Base-by-base conservation (phyloP, 2,888 invertebrate genomes). In the Andrena praecox region DNA sequence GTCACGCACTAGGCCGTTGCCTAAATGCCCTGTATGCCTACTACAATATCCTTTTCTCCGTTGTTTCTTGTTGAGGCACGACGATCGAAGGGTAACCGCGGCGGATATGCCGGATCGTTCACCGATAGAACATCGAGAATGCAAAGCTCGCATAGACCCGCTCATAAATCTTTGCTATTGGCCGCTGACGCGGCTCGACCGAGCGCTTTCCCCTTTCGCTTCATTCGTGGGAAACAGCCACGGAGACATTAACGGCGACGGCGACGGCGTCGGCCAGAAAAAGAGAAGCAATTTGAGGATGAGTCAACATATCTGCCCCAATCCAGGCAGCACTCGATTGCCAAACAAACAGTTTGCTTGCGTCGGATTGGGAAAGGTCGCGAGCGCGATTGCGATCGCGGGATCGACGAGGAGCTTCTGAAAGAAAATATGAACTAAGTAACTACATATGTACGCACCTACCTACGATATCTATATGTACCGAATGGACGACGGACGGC, bases 101-200 rank as follows among this genome's bases (percentile, higher is more conserved):
- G 54, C 20, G 31, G 4, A n/a, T 4, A 12, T 12, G 7, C 35
- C 27, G 33, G 20, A 33, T 69, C 48, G 54, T 69, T 50, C 42
- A n/a, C 64, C 77, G 77, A 81, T 62, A 60, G 56, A 67, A 60
- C 69, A 68, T 20, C n/a, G 82, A 29, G 74, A 85, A 80, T 54
- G 72, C 75, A 66, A 71, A 64, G 60, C 71, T 42, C 71, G 63
- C 63, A 20, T 35, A 24, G n/a, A 16, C 33, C 29, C 52, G 64
- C 59, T 71, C 68, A 63, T 77, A 83, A 86, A 80, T 77, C 77
- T 69, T 54, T 48, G 62, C 54, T 74, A 75, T 82, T 71, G 70
- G 62, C 67, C 70, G 76, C 52, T 52, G 50, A 54, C 42, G 77
- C 24, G 42, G 72, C 27, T 20, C 52, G 29, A 16, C 12, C 60